These are phyloP conservation scores for Peucedramus taeniatus DNA, from an alignment of 2,113 vertebrate species.

Conservation along the genomic window DNA sequence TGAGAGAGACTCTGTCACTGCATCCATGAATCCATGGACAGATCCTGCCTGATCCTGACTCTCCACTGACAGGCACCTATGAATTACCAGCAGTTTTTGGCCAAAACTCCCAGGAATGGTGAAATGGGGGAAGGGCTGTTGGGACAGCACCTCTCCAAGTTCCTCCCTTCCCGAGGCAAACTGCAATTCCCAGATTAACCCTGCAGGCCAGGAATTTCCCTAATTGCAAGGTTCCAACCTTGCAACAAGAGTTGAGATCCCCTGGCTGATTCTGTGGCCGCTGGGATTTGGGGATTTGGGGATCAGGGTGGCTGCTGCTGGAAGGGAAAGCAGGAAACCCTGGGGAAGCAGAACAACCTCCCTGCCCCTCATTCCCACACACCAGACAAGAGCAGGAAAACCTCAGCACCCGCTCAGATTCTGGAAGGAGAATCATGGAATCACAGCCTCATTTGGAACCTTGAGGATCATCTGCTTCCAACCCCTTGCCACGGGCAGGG, in stretches of 20 bases:
- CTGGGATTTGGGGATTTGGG: neutral
- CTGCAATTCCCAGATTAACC: neutral
- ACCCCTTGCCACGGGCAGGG: neutral
- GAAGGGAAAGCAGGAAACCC: neutral
- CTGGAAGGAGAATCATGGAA: neutral
- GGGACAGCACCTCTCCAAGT: neutral
- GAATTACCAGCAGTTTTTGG: neutral
- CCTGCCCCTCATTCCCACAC: neutral
- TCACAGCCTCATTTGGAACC: neutral
- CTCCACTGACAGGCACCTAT: fast-evolving
- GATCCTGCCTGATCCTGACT: neutral
- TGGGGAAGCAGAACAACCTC: neutral
- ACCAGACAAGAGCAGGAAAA: neutral
- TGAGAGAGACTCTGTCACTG: neutral
- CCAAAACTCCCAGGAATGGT: neutral
- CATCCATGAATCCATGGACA: neutral
- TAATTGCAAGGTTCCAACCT: neutral
- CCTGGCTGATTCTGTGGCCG: neutral
- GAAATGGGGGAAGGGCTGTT: neutral
- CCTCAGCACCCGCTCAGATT: neutral
- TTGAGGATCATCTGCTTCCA: neutral
- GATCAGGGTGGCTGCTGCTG: neutral
- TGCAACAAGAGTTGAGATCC: neutral
- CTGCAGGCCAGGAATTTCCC: fast-evolving
- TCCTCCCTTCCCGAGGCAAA: neutral